Evolutionary conservation across 2,113 vertebrate genomes (phyloP).

Genomic region (Nerophis ophidion): DNA sequence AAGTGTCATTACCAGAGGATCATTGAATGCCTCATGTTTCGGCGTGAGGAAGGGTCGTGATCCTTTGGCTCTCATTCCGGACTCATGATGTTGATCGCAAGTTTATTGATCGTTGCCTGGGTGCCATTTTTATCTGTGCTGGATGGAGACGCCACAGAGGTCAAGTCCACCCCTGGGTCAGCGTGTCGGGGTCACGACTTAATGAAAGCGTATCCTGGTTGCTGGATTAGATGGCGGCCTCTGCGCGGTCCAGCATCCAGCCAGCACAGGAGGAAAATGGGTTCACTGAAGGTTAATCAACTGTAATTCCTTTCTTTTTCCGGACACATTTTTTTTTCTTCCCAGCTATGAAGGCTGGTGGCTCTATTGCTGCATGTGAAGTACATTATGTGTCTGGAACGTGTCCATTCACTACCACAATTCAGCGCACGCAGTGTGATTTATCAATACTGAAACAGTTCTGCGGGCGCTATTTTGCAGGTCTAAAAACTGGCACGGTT

Average conservation of each 20-base stretch:
- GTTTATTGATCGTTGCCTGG: conserved; percentile 7
- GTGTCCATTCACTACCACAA: background rate
- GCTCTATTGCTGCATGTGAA: background rate
- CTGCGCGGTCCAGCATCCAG: conserved; percentile 36
- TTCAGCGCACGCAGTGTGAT: background rate
- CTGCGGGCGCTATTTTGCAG: too few relatives aligned
- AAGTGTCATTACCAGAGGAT: too few relatives aligned
- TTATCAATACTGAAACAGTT: too few relatives aligned
- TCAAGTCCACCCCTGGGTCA: conserved; percentile 25
- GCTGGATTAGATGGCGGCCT: conserved; percentile 36
- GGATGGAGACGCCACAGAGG: conserved; percentile 16
- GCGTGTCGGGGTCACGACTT: conserved; percentile 41
- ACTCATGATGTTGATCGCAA: conserved; percentile 1
- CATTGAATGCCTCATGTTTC: background rate
- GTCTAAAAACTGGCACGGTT: too few relatives aligned
- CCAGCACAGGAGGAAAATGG: conserved; percentile 55
- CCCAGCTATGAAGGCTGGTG: conserved; percentile 21
- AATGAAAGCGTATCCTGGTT: conserved; percentile 52
- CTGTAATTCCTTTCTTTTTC: conserved; percentile 51
- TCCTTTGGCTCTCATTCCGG: conserved; percentile 8
- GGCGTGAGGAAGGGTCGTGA: conserved; percentile 17
- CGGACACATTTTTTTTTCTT: conserved; percentile 41
- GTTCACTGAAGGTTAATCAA: conserved; percentile 64
- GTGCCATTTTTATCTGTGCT: conserved; percentile 22
- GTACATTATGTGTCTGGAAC: background rate